These are phyloP conservation scores for Rhopalosiphum nymphaeae DNA, from an alignment of 2,888 invertebrate genomes.

Conservation along the genomic window DNA sequence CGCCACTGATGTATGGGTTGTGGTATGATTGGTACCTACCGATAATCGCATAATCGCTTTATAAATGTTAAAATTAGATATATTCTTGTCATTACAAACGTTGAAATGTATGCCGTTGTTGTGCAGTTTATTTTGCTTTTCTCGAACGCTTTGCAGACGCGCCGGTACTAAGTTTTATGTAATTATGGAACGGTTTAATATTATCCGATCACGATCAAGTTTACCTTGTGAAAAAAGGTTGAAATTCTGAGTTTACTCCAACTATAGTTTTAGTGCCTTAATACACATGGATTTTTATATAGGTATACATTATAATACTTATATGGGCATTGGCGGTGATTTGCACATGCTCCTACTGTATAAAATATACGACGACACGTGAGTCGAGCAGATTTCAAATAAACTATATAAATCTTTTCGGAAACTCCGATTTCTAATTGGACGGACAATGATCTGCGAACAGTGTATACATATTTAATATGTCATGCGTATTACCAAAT, in stretches of 20 bases:
- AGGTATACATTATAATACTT: not conserved
- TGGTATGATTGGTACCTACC: too few species aligned
- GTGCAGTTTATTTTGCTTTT: not conserved
- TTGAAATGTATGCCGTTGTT: not conserved
- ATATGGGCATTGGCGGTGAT: not conserved
- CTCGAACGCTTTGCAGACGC: not conserved
- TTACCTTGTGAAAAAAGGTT: not conserved
- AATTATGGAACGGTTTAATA: not conserved
- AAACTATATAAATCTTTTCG: not conserved
- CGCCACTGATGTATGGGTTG: too few species aligned
- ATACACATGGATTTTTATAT: not conserved
- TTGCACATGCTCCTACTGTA: not conserved
- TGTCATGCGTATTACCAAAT: not conserved
- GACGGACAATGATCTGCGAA: not conserved
- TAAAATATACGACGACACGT: not conserved
- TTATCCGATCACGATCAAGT: slow-evolving; percentile 7
- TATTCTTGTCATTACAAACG: not conserved
- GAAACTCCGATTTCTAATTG: not conserved
- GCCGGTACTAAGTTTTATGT: not conserved
- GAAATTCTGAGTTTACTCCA: not conserved
- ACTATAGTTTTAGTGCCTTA: not conserved
- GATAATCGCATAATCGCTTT: not conserved
- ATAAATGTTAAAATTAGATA: not conserved
- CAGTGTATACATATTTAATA: not conserved
- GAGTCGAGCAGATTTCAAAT: not conserved